Evolutionary conservation across 2,888 invertebrate species (phyloP), one percentile per base, ranked within the genome.

Genomic region (Plebejus anna): DNA sequence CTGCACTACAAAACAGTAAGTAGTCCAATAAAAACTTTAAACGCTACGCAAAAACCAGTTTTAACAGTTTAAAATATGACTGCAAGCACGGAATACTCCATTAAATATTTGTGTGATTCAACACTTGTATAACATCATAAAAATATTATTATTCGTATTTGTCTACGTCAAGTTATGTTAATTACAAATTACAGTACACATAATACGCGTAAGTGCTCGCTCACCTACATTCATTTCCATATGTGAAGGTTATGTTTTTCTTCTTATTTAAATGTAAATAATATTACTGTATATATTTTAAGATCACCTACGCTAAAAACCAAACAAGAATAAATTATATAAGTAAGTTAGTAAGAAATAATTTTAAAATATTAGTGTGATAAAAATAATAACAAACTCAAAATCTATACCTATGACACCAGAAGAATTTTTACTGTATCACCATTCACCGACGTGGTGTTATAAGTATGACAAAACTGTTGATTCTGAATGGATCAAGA

Each of bases 171-270:
- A 11, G 28, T 28, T 28, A 61, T 66, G 32, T 61, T 66, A 66
- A 66, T 66, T 66, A 66, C 13, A 32, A 66, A 66, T 66, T 32
- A 66, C 32, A 66, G 5, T 66, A 66, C 13, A 66, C 13, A 32
- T 32, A 66, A 13, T 32, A 66, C 32, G 32, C 66, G 16, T 66
- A 13, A 66, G 32, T 7, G 4, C 66, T 13, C 32, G 32, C 32
- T 66, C 66, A 66, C 66, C 66, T 66, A 66, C 32, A 66, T 66
- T 13, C 13, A 66, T 36, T 32, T 66, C 66, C 32, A 66, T 66
- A 66, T 66, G 11, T 13, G 66, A 66, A 66, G 66, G 66, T 66
- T 32, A 36, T 32, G 66, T 66, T 66, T 66, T 66, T 66, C 32
- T 32, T 66, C 66, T 32, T 13, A 32, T 32, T 66, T 66, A 32